These are phyloP conservation scores for Stigmatopora nigra DNA, from an alignment of 2,113 vertebrate genomes.

Conservation along the genomic window DNA sequence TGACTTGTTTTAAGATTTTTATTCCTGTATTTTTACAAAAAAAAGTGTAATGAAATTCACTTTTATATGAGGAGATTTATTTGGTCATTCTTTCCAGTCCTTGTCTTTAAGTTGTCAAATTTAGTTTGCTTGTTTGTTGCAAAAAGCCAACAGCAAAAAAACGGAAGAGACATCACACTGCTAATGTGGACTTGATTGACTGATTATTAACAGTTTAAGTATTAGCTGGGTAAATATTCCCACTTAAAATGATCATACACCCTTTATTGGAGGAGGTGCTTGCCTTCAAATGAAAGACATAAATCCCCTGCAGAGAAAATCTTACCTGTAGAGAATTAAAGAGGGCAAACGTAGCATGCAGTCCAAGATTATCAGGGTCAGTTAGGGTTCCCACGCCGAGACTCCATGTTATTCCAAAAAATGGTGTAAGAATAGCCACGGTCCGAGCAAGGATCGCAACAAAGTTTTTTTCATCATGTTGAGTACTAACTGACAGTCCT, in stretches of 20 bases:
- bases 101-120: no score
- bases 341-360: constrained; percentile 70
- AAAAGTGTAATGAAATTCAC: no score
- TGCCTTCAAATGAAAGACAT: neutral
- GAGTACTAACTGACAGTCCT: constrained; percentile 17
- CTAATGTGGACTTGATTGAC: no score
- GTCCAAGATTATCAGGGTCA: constrained; percentile 11
- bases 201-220: no score
- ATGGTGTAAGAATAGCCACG: constrained; percentile 74
- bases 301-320: neutral
- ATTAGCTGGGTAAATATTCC: no score
- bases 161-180: no score
- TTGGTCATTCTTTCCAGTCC: no score
- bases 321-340: constrained; percentile 82
- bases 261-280: neutral
- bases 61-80: no score
- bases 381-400: constrained; percentile 49
- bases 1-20: no score
- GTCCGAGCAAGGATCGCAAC: constrained; percentile 69
- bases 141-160: no score
- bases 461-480: constrained; percentile 48
- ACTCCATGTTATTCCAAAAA: constrained; percentile 81
- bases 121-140: no score
- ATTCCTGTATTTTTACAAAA: no score
- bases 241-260: neutral